Conservation (phyloP, 1,140 invertebrate genomes). For the Caenorhabditis briggsae region DNA sequence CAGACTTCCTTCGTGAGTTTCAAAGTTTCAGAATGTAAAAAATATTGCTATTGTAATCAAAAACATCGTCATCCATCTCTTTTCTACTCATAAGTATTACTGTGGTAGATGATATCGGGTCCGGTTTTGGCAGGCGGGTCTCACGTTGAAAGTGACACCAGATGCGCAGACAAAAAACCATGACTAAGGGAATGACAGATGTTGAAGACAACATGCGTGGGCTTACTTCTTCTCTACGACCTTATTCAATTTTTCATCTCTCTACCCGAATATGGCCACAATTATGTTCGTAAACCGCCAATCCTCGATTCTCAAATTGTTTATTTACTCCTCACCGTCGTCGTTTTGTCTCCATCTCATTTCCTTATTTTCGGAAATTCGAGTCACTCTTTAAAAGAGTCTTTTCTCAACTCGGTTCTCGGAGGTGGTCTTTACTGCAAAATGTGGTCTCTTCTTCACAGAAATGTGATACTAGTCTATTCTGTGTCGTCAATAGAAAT, state of each 20-base stretch:
- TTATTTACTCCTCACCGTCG: background rate
- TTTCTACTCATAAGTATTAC: background rate
- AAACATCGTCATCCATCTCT: constrained; percentile 4
- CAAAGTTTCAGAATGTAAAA: background rate
- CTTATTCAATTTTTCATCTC: background rate
- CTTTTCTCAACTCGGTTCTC: background rate
- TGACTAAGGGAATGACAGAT: background rate
- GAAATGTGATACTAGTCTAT: constrained; percentile 32
- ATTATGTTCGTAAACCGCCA: constrained; percentile 38
- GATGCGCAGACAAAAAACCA: constrained; percentile 3
- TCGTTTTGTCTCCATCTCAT: background rate
- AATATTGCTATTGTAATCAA: background rate
- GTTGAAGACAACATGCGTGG: background rate
- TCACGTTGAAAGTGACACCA: background rate
- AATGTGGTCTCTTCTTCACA: background rate
- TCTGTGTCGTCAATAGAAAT: constrained; percentile 15
- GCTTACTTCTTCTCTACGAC: background rate
- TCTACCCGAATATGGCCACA: background rate
- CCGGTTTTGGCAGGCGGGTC: background rate
- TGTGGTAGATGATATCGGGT: too few species aligned
- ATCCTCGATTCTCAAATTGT: background rate
- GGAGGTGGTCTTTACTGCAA: background rate
- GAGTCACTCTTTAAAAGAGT: background rate
- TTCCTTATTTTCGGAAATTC: constrained; percentile 2
- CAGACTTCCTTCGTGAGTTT: constrained; percentile 19